These are phyloP conservation scores for Acronicta psi DNA, from an alignment of 2,888 invertebrate genomes.

Conservation along the genomic window DNA sequence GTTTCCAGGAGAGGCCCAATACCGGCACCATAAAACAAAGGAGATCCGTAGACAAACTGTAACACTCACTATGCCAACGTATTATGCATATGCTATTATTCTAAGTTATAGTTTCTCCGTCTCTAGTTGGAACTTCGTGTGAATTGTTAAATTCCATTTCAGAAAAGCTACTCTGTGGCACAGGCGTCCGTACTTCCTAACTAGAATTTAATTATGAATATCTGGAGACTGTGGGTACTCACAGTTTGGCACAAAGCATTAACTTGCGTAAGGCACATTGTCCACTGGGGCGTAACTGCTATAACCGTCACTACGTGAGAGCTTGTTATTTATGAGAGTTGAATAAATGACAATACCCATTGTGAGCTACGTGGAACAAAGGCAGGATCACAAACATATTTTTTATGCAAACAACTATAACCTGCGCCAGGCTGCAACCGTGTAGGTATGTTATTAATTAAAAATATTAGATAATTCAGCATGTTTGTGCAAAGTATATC, in stretches of 20 bases:
- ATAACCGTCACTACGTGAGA: slow-evolving; percentile 26
- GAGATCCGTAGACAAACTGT: slow-evolving; percentile 53
- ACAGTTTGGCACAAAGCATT: slow-evolving; percentile 60
- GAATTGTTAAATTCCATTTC: slow-evolving; percentile 87
- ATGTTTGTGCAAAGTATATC: background rate
- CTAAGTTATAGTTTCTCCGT: slow-evolving; percentile 73
- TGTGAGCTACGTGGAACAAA: slow-evolving; percentile 25
- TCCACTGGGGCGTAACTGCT: slow-evolving; percentile 41
- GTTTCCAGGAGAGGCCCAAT: slow-evolving; percentile 15
- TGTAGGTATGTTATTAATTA: slow-evolving; percentile 6
- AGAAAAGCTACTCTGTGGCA: slow-evolving; percentile 76
- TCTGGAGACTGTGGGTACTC: slow-evolving; percentile 73
- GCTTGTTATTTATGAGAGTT: slow-evolving; percentile 47
- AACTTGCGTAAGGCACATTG: slow-evolving; percentile 58
- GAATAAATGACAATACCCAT: slow-evolving; percentile 44
- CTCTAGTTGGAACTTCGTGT: slow-evolving; percentile 80
- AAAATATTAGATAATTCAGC: background rate
- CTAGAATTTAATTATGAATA: slow-evolving; percentile 87
- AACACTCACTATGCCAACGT: slow-evolving; percentile 51
- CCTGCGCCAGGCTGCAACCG: no score
- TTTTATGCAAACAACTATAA: slow-evolving; percentile 3
- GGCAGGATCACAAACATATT: background rate
- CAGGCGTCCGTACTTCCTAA: slow-evolving; percentile 78
- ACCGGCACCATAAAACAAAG: slow-evolving; percentile 53
- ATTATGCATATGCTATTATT: slow-evolving; percentile 72